A percentile compares a stretch with the other conserved stretches of the same genome.
These are phyloP conservation scores for Ophion costatus DNA, from an alignment of 2,888 invertebrate species.

Conservation along the genomic window DNA sequence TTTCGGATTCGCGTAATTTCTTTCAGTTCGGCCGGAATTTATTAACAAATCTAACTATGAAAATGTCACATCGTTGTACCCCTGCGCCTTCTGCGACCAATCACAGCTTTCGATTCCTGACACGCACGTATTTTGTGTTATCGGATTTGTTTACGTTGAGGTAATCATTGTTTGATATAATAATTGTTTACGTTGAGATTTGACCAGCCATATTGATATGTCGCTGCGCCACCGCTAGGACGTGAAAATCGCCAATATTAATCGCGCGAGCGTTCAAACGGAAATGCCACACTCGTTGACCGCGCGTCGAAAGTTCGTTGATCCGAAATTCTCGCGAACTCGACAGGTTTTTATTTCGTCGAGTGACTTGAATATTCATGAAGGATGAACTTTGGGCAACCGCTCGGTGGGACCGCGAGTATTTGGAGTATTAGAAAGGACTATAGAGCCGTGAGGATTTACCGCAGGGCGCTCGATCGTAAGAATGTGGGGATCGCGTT, in stretches of 20 bases:
- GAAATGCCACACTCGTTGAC: not conserved
- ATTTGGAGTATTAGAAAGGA: not conserved
- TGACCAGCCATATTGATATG: too few species aligned
- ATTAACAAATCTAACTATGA: too few species aligned
- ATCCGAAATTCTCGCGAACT: not conserved
- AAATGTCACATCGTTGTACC: too few species aligned
- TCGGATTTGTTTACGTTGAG: too few species aligned
- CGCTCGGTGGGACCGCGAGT: not conserved
- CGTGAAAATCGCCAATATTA: not conserved
- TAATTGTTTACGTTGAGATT: too few species aligned
- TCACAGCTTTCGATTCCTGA: too few species aligned
- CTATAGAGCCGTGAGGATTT: conserved; percentile 32
- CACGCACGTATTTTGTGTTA: too few species aligned
- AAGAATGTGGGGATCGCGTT: conserved; percentile 72
- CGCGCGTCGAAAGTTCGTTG: not conserved
- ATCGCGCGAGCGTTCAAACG: not conserved
- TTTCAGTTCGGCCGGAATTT: too few species aligned
- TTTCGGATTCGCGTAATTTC: too few species aligned
- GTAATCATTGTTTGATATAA: too few species aligned
- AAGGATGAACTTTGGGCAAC: not conserved
- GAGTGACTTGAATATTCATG: not conserved
- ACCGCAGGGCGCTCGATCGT: conserved; percentile 9
- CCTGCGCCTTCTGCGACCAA: too few species aligned
- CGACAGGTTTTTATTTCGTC: not conserved
- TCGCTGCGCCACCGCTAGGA: too few species aligned